Evolutionary conservation across 2,888 invertebrate genomes (phyloP), one percentile per base, ranked within the genome.

Genomic region (Troglohyphantes excavatus): DNA sequence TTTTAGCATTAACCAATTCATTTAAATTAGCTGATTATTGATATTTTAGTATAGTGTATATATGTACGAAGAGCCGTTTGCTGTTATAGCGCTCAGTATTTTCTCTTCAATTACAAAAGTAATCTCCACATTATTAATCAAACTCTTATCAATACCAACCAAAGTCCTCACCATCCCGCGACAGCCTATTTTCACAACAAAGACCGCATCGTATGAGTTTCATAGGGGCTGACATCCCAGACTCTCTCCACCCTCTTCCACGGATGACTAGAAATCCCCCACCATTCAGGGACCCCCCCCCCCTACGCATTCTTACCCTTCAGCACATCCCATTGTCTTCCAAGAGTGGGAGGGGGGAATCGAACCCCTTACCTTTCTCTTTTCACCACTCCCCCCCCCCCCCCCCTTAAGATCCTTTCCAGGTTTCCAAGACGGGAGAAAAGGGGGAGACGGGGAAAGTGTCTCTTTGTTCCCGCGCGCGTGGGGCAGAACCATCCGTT

Each of bases 391-490:
- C 46, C 68, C 39, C 67, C 7, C 29, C 43, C 43, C n/a, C 63
- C 17, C 7, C 46, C 21, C 19, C 19, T 46, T 13, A 81, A 39
- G 39, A 26, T 67, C 65, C 63, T 33, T 43, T 78, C 26, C 65
- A 78, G 61, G 73, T 59, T 78, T 65, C 65, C 65, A 46, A 59
- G 19, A 17, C 59, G 33, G 53, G 46, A 46, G 29, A 53, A 81
- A 81, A 81, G 70, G 70, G 33, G 33, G 33, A 33, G 33, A 82
- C 9, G 82, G 21, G 82, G 61, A 76, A 81, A 82, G 82, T 59
- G 82, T 72, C 61, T 70, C 59, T 82, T 82, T 82, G 82, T 82
- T 81, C 67, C 65, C 21, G 2, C 13, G 26, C 13, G 29, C 65
- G 65, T 65, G 33, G 65, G 3, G 39, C 33, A 23, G 53, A 65